Percentiles rank a stretch among this genome's conserved stretches.
Evolutionary conservation across 92 coral and sea anemone genomes (phyloP).

Genomic region (Epizoanthus scotinus): DNA sequence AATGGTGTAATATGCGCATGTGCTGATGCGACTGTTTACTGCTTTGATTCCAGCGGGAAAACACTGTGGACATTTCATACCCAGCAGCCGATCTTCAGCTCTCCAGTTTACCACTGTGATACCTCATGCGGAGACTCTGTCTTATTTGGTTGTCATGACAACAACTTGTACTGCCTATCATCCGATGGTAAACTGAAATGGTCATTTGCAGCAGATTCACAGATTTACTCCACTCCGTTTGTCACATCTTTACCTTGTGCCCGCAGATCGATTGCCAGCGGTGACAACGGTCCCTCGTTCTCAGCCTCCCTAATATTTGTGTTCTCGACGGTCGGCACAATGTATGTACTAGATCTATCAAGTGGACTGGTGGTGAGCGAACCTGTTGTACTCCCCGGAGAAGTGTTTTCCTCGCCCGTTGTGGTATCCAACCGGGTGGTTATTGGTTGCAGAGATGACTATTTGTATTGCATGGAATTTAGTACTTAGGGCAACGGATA

Average conservation of each 20-base stretch:
- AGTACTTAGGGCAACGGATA: background rate
- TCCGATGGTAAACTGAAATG: constrained; percentile 62
- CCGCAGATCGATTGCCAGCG: background rate
- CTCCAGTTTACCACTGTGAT: constrained; percentile 45
- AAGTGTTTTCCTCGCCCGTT: constrained; percentile 96
- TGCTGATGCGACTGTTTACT: constrained; percentile 70
- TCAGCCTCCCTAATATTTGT: constrained; percentile 45
- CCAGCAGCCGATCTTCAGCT: constrained; percentile 66
- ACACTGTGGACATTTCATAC: constrained; percentile 67
- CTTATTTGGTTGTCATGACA: constrained; percentile 82
- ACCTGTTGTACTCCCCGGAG: constrained; percentile 77
- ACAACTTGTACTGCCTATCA: constrained; percentile 69
- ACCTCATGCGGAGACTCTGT: constrained; percentile 17
- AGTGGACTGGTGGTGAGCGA: constrained; percentile 53
- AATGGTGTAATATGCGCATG: constrained; percentile 72
- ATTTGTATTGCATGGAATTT: constrained; percentile 68
- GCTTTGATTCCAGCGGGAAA: constrained; percentile 64
- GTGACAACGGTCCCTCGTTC: background rate
- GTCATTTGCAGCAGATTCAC: constrained; percentile 70
- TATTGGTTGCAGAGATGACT: constrained; percentile 88
- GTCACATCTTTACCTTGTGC: constrained; percentile 31
- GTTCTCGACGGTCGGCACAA: constrained; percentile 74
- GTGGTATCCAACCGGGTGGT: constrained; percentile 57
- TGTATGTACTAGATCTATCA: constrained; percentile 57
- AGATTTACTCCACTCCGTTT: constrained; percentile 85